Evolutionary conservation across 2,797 vertebrate species (phyloP), one percentile per base, ranked within the genome.

Genomic region (Rhinatrema bivittatum): DNA sequence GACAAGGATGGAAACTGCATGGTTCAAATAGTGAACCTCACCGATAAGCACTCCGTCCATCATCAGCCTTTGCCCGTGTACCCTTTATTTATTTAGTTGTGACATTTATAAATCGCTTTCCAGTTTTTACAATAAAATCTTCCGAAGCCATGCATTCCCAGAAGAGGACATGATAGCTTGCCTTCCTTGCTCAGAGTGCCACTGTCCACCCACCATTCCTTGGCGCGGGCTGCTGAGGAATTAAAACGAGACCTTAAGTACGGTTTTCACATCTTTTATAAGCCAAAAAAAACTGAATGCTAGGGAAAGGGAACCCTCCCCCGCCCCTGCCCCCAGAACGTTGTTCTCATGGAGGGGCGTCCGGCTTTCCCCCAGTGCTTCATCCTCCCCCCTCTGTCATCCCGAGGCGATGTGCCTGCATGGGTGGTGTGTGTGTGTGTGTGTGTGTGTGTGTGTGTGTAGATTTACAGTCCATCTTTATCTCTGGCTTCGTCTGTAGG

Each of bases 401-500:
- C 77, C 72, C 36, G 60, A 49, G 62, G 78, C 74, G 44, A 60
- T 62, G 73, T 58, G 74, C 68, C 79, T 70, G 78, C 79, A 80
- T 86, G n/a, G n/a, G n/a, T n/a, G n/a, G n/a, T n/a, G n/a, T n/a
- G n/a, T n/a, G n/a, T n/a, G n/a, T n/a, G 82, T 82, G 68, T 87
- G 83, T 75, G 77, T 62, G 50, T 76, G 82, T 82, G 68, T 87
- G 82, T 82, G 68, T 87, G 83, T 75, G 77, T 62, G 50, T 76
- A 83, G 87, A 88, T 92, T 87, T 89, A 87, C 90, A 88, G 87
- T 90, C 88, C 89, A 88, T 93, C 85, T 91, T 91, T 91, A 94
- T 96, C 88, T 87, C 81, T 76, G 78, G 86, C 87, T 93, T 96
- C 88, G 91, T 97, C 90, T 88, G 85, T 86, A 88, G 89, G 82